Evolutionary conservation across 2,797 vertebrate genomes (phyloP).

Genomic region (Chrysocyon brachyurus): DNA sequence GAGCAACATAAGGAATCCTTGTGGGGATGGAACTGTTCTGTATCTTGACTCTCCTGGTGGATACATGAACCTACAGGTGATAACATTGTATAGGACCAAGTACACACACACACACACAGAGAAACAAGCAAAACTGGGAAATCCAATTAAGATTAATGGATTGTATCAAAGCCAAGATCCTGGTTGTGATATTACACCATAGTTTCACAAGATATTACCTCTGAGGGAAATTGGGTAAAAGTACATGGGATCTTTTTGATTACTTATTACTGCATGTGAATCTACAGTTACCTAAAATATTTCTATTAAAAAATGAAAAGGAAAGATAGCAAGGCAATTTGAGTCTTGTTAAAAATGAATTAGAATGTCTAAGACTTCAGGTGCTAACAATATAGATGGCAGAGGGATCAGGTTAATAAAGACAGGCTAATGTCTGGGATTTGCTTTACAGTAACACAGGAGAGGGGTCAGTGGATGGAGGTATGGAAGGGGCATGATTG

Average conservation of each 20-base stretch:
- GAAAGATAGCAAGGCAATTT: constrained; percentile 21
- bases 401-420: neutral
- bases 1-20: neutral
- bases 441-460: constrained; percentile 17
- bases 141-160: neutral
- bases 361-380: constrained; percentile 16
- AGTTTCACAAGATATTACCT: neutral
- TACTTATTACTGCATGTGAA: neutral
- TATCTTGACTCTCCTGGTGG: neutral
- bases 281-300: neutral
- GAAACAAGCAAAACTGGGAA: neutral
- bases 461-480: neutral
- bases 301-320: constrained; percentile 32
- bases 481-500: neutral
- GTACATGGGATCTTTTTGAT: neutral
- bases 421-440: neutral
- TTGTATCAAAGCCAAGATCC: neutral
- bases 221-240: neutral
- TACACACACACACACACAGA: neutral
- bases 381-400: neutral
- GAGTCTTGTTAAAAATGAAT: constrained; percentile 38
- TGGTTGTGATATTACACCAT: neutral
- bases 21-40: neutral
- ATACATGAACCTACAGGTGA: neutral
- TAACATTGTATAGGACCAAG: neutral